Base-by-base conservation (phyloP, 2,888 invertebrate genomes). In the Didymodactylos carnosus region DNA sequence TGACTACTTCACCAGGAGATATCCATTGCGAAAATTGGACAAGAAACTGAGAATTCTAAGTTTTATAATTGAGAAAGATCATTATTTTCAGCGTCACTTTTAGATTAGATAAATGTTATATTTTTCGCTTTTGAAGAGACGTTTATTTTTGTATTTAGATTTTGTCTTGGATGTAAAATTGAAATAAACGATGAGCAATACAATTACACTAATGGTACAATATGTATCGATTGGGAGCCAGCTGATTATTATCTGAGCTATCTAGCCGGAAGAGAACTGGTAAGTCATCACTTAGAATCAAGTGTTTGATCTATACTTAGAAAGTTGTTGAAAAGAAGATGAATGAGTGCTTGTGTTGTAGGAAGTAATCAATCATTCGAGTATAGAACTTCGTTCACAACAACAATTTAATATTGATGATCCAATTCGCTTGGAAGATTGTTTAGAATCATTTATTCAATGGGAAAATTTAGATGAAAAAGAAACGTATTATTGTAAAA, bases 171-270 rank as follows among this genome's bases (percentile, higher is more conserved):
- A 76, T 91, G 93, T 84, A 86, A 87, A 78, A 86, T 94, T 79
- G 89, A 90, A 46, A 89, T 89, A 81, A 83, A 83, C 76, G 83
- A 83, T 75, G 81, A 83, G 35, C 80, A 81, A 76, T 82, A 81
- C 78, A 79, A 78, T 75, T 78, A 79, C 76, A 78, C 79, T 35
- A 79, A 80, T 75, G 77, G 79, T 39, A 80, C 78, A 80, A 86
- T 93, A 77, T 91, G 92, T 76, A 89, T 94, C 76, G 93, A 94
- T 86, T 94, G 94, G 93, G 92, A 94, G 83, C 92, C 92, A 76
- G 92, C 92, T 0, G 92, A 93, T 69, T 86, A 93, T 78, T 93
- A 94, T 84, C 87, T 94, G 78, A 87, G 92, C 49, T 93, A 91
- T 84, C 90, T 91, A 84, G 87, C 88, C 79, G 88, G 89, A 3